Base-by-base conservation (phyloP, 64 coral and sea anemone genomes). In the Astreopora myriophthalma region DNA sequence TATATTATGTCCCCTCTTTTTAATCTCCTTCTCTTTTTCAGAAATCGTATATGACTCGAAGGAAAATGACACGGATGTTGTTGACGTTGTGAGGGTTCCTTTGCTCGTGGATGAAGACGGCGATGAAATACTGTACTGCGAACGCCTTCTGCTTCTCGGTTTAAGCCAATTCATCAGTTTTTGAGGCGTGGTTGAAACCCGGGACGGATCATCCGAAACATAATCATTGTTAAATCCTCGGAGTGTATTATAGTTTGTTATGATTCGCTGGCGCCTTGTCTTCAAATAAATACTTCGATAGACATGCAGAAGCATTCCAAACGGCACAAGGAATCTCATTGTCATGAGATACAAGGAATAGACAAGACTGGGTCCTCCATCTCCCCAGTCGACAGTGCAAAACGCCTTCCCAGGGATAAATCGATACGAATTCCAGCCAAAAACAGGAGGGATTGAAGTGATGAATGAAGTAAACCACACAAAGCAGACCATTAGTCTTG, bases 341-440 rank as follows among this genome's bases (percentile, higher is more conserved):
- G 51, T 13, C 23, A 88, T 42, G 20, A 92, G 55, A 91, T 92
- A 85, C 4, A 88, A 14, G 11, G 93, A 87, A 83, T 98, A 98
- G 27, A 90, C 91, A 31, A 95, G 39, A 17, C 61, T 74, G 1
- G 96, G 24, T 46, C 89, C 93, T 7, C 90, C 90, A 48, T 70
- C 72, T 88, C 70, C 24, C 96, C 96, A 98, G 20, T 48, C 22
- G 8, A 98, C 78, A 20, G 94, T 90, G 63, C 96, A 98, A 72
- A 69, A 93, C 1, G 88, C 96, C 90, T 98, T 98, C 1, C 87
- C 94, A 0, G 73, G 65, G 12, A 91, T 91, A 34, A 93, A 98
- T 22, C 65, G 51, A 74, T 98, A 95, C 23, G 83, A 87, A 64
- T 83, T 98, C 96, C 96, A 98, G 4, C 94, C 96, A 63, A 98